phyloP scores from a whole-genome alignment of 2,797 vertebrate species.

The Pampus argenteus region DNA sequence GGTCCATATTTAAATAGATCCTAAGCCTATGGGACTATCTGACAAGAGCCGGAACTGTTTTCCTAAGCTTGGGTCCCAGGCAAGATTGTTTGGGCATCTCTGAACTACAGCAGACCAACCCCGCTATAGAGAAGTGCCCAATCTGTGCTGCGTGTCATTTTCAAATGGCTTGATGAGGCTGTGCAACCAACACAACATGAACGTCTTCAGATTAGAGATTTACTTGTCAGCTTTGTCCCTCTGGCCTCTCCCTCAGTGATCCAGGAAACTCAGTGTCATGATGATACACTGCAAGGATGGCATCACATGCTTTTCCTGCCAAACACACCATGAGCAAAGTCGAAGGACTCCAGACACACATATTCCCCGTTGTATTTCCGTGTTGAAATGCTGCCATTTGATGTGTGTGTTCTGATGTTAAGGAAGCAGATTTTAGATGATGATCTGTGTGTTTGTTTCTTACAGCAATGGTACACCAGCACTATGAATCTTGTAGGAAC shows the following conservation, averaged over 20 bases:
- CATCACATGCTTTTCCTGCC: slow-evolving; percentile 17
- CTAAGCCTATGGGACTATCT: slow-evolving; percentile 26
- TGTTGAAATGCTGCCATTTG: background rate
- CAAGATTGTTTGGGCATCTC: background rate
- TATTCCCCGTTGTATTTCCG: background rate
- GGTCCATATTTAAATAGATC: slow-evolving; percentile 35
- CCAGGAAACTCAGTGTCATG: slow-evolving; percentile 15
- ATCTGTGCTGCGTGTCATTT: slow-evolving; percentile 7
- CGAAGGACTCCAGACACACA: background rate
- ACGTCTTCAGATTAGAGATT: slow-evolving; percentile 28
- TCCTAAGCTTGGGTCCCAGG: slow-evolving; percentile 1
- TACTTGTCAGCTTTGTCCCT: slow-evolving; percentile 29
- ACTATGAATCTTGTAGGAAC: slow-evolving; percentile 97
- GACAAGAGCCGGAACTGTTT: slow-evolving; percentile 26
- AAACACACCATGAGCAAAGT: slow-evolving; percentile 10
- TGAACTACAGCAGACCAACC: background rate
- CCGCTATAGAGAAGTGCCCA: background rate
- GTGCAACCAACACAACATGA: slow-evolving; percentile 11
- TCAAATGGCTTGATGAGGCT: slow-evolving; percentile 14
- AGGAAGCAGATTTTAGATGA: no score
- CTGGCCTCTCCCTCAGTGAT: background rate
- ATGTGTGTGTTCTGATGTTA: background rate
- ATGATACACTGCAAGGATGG: slow-evolving; percentile 12
- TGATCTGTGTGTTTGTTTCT: slow-evolving; percentile 55
- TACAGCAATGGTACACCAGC: slow-evolving; percentile 99